Evolutionary conservation across 2,113 vertebrate species (phyloP), one percentile per base, ranked within the genome.

Genomic region (Mastomys coucha): DNA sequence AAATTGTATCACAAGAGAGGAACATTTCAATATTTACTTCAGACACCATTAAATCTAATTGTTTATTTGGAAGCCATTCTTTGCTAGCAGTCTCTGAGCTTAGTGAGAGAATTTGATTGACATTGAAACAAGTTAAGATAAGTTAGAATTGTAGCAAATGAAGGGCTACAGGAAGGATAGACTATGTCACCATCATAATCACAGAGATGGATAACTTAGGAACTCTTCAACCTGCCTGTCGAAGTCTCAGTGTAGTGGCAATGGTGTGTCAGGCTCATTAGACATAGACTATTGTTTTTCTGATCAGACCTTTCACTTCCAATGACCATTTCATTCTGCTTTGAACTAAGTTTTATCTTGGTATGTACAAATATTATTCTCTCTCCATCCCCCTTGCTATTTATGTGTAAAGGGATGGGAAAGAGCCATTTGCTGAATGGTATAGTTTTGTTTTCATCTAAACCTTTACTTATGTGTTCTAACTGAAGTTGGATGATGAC

Each of bases 71-170:
- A 88, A 87, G 24, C 5, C 91, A 4, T 78, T 89, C 45, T 89
- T 94, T 89, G 19, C 45, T 77, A 36, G 13, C 31, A 26, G 26
- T 39, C 5, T 13, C 2, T 84, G 33, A 26, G 24, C 7, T 69
- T 63, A 13, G 36, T 31, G 13, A 89, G 33, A 86, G 49, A 92
- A 75, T 87, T 78, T n/a, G 33, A 31, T 17, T 87, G n/a, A 65
- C 17, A 31, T 42, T 73, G 36, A 75, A 94, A 91, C 28, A 42
- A 60, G 45, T 69, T 13, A 56, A n/a, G 63, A 70, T 70, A 78
- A 93, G 31, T 95, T 91, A 94, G 70, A 81, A 26, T 81, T 88
- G 11, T 51, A 80, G 7, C 58, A 53, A 91, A 73, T 92, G 56
- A 72, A 65, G 58, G 31, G 0, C 31, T 85, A 65, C 6, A 39